A percentile compares a stretch with the other conserved stretches of the same genome.
Evolutionary conservation across 2,113 vertebrate species (phyloP).

Genomic region (Trachemys scripta): DNA sequence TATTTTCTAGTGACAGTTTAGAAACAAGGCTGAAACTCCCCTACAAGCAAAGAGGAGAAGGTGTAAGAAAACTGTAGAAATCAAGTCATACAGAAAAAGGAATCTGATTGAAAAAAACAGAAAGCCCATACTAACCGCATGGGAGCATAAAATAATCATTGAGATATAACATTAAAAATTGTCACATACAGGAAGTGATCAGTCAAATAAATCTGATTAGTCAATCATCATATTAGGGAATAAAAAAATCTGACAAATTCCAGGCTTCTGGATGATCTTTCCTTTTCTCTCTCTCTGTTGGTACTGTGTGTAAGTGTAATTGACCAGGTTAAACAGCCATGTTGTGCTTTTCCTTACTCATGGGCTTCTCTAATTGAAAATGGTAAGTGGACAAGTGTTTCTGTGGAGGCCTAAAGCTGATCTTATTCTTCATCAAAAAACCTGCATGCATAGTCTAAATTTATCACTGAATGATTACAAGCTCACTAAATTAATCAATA

Average conservation of each 20-base stretch:
- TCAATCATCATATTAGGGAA: slow-evolving; percentile 27
- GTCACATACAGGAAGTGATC: slow-evolving; percentile 43
- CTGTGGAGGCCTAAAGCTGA: slow-evolving; percentile 55
- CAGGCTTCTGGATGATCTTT: not conserved
- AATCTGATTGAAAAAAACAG: slow-evolving; percentile 53
- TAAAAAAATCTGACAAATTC: slow-evolving; percentile 40
- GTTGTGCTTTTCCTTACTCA: slow-evolving; percentile 66
- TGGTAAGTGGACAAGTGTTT: slow-evolving; percentile 72
- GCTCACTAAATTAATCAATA: slow-evolving; percentile 79
- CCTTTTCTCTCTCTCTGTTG: not conserved
- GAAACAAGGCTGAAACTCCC: slow-evolving; percentile 24
- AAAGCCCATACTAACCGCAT: slow-evolving; percentile 38
- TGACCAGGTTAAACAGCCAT: slow-evolving; percentile 59
- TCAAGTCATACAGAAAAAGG: slow-evolving; percentile 27
- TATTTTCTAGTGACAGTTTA: slow-evolving; percentile 2
- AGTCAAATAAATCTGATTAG: slow-evolving; percentile 58
- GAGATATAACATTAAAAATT: slow-evolving; percentile 61
- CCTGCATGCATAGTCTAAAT: slow-evolving; percentile 73
- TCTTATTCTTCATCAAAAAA: slow-evolving; percentile 75
- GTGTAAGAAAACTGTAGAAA: slow-evolving; percentile 39
- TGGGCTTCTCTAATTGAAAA: slow-evolving; percentile 69
- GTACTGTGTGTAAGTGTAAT: slow-evolving; percentile 27
- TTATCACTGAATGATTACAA: slow-evolving; percentile 73
- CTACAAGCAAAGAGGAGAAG: slow-evolving; percentile 20
- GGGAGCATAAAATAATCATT: slow-evolving; percentile 63